Evolutionary conservation across 2,888 invertebrate species (phyloP).

Genomic region (Microctonus aethiopoides): DNA sequence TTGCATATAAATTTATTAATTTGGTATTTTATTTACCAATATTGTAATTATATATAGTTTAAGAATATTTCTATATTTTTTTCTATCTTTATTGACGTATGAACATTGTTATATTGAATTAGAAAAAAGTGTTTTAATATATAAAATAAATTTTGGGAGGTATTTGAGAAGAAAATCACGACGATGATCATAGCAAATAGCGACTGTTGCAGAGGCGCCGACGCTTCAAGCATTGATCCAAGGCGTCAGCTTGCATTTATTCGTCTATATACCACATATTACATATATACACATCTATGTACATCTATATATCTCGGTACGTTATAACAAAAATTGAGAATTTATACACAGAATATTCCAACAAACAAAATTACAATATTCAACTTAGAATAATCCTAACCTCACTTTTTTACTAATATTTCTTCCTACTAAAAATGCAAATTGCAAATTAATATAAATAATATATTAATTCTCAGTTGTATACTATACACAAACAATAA

Average conservation of each 20-base stretch:
- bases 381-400: too few species aligned
- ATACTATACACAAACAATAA: too few species aligned
- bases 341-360: not conserved
- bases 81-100: too few species aligned
- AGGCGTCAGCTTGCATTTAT: constrained; percentile 67
- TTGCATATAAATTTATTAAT: too few species aligned
- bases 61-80: too few species aligned
- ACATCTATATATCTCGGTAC: constrained; percentile 15
- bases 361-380: not conserved
- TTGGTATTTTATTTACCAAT: too few species aligned
- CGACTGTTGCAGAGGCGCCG: constrained; percentile 49
- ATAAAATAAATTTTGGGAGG: not conserved
- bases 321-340: not conserved
- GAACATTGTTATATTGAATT: not conserved
- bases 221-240: constrained; percentile 62
- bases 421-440: not conserved
- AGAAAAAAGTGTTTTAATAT: not conserved
- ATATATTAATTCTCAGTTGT: too few species aligned
- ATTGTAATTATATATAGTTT: too few species aligned
- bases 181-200: not conserved
- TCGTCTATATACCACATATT: constrained; percentile 53
- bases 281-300: constrained; percentile 28
- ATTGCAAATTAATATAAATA: too few species aligned
- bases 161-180: not conserved
- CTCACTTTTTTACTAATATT: not conserved